Conservation (phyloP, 2,888 invertebrate genomes). For the Schrankia costaestrigalis region DNA sequence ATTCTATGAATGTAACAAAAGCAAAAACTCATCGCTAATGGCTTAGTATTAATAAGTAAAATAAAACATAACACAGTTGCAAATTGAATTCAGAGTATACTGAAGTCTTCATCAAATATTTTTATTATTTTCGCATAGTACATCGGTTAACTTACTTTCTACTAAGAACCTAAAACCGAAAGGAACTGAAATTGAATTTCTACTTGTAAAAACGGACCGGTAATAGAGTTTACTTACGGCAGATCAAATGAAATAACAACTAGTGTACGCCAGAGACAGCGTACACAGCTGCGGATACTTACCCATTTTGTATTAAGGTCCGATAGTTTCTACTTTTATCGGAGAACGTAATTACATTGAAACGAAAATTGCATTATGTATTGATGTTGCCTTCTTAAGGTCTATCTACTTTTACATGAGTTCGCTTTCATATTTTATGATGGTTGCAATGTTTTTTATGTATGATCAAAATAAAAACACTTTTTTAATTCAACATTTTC, state of each 20-base stretch:
- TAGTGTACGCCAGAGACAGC: conserved; percentile 41
- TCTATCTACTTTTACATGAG: too few species aligned
- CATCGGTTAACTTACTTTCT: conserved; percentile 63
- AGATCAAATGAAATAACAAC: conserved; percentile 73
- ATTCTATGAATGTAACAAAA: too few species aligned
- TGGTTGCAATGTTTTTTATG: too few species aligned
- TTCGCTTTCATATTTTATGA: too few species aligned
- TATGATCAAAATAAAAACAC: too few species aligned
- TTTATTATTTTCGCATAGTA: conserved; percentile 54
- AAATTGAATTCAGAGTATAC: conserved; percentile 11
- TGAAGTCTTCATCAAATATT: conserved; percentile 20
- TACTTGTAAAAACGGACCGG: conserved; percentile 70
- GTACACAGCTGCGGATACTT: conserved; percentile 42
- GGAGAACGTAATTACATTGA: conserved; percentile 15
- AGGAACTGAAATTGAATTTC: conserved; percentile 69
- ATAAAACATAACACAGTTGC: too few species aligned
- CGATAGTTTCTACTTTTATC: conserved; percentile 26
- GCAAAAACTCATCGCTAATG: too few species aligned
- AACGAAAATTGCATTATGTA: conserved; percentile 16
- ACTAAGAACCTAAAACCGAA: conserved; percentile 57
- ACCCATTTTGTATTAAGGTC: conserved; percentile 16
- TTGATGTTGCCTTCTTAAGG: conserved; percentile 4
- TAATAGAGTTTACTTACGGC: conserved; percentile 73
- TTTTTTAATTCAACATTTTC: too few species aligned
- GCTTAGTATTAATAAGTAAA: too few species aligned